Base-by-base conservation (phyloP, 1,140 invertebrate genomes). In the Plodia interpunctella region DNA sequence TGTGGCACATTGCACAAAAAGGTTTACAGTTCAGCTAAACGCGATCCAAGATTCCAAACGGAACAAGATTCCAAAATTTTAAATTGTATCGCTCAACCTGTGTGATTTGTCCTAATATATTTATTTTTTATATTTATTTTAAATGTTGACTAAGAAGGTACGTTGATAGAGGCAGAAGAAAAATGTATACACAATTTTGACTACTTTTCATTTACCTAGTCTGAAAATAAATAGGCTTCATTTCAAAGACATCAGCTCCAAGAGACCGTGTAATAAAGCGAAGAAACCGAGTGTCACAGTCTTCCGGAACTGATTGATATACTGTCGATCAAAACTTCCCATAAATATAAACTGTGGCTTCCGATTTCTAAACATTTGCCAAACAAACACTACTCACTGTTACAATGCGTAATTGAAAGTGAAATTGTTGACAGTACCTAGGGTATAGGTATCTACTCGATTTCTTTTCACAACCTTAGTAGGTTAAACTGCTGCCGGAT, bases 341-440 rank as follows among this genome's bases (percentile, higher is more conserved):
- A 53, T 53, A 51, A 51, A 51, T 28, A 53, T 20, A 20, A 51
- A 25, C 51, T 53, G 51, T 53, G 51, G 51, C 21, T 53, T 25
- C 18, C 20, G 21, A 53, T 53, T 53, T 53, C 51, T 53, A 25
- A 25, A 53, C 38, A 44, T 44, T 44, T 53, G 51, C 51, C 21
- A 53, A 44, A 44, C 38, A 44, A n/a, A 44, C 5, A 53, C 18
- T 51, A n/a, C n/a, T n/a, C n/a, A 51, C 49, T 19, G 10, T 53
- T 53, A 53, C 20, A 25, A 53, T 5, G 51, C 20, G 6, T n/a
- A 53, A 53, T 53, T 53, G 51, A 53, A 53, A 53, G 51, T 53
- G 51, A 53, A 53, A 53, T 25, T 21, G 51, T 51, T 11, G n/a
- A 5, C 13, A 13, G 51, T 53, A 13, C 21, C 19, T 53, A 53